A percentile compares a stretch with the other conserved stretches of the same genome.
These are phyloP conservation scores for Axinella damicornis DNA, from an alignment of 37 sponge, comb jelly and placozoan genomes.

Conservation along the genomic window DNA sequence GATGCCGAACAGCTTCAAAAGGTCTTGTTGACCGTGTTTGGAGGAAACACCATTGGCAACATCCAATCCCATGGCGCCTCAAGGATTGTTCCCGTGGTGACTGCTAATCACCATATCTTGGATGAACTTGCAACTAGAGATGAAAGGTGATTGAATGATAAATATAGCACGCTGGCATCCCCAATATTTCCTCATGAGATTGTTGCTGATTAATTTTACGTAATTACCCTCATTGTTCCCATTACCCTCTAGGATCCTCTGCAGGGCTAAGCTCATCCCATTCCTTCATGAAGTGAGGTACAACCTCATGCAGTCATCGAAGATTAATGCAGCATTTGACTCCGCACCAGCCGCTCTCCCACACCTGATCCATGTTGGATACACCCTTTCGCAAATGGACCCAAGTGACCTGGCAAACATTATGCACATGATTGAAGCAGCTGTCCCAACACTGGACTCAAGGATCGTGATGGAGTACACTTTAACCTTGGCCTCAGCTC, in stretches of 20 bases:
- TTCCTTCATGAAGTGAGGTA: background rate
- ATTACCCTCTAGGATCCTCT: background rate
- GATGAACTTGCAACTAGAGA: constrained; percentile 16
- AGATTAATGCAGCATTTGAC: background rate
- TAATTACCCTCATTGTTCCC: background rate
- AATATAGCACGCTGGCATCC: background rate
- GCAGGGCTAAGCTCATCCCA: background rate
- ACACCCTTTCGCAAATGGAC: background rate
- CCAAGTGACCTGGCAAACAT: background rate
- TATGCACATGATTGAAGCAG: background rate
- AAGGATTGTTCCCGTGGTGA: background rate
- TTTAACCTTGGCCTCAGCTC: background rate
- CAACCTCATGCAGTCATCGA: background rate
- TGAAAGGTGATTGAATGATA: constrained; percentile 6
- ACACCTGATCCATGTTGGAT: background rate
- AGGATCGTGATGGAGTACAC: constrained; percentile 1
- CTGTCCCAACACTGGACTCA: background rate
- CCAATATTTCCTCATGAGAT: background rate
- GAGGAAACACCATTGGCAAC: background rate
- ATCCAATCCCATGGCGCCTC: background rate
- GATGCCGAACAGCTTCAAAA: constrained; percentile 1
- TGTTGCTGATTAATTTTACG: background rate
- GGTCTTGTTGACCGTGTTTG: constrained; percentile 1
- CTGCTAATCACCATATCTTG: background rate
- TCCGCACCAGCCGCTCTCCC: constrained; percentile 10